phyloP scores from a whole-genome alignment of 1,140 invertebrate species.

The Dreissena polymorpha region DNA sequence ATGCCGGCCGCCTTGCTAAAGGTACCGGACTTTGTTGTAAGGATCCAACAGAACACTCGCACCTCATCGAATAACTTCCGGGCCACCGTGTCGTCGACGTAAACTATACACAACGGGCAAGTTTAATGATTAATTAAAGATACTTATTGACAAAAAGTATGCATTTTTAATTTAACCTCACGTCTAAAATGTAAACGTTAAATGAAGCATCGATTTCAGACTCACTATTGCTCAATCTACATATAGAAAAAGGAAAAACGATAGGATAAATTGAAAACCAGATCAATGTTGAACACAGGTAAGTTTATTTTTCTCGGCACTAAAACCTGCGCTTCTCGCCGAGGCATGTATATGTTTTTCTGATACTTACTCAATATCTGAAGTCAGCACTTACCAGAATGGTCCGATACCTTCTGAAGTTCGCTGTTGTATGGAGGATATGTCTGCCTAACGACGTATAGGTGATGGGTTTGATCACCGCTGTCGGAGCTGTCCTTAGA shows the following conservation, averaged over 20 bases:
- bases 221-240: neutral
- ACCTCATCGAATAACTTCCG: constrained; percentile 33
- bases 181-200: neutral
- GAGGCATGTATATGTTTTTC: too few relatives aligned
- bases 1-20: constrained; percentile 94
- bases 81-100: constrained; percentile 28
- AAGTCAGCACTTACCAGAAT: too few relatives aligned
- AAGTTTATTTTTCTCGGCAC: too few relatives aligned
- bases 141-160: neutral
- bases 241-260: neutral
- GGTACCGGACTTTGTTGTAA: constrained; percentile 94
- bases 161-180: neutral
- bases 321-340: too few relatives aligned
- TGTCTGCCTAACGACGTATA: too few relatives aligned
- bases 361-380: too few relatives aligned
- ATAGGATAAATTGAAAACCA: neutral
- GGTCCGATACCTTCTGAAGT: too few relatives aligned
- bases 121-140: neutral
- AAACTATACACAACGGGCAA: constrained; percentile 18
- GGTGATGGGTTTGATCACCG: too few relatives aligned
- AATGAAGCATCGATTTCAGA: neutral
- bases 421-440: too few relatives aligned
- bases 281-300: neutral
- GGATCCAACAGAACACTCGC: constrained; percentile 85
- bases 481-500: neutral